phyloP scores from a whole-genome alignment of 2,888 invertebrate species.

The Eupithecia centaureata region DNA sequence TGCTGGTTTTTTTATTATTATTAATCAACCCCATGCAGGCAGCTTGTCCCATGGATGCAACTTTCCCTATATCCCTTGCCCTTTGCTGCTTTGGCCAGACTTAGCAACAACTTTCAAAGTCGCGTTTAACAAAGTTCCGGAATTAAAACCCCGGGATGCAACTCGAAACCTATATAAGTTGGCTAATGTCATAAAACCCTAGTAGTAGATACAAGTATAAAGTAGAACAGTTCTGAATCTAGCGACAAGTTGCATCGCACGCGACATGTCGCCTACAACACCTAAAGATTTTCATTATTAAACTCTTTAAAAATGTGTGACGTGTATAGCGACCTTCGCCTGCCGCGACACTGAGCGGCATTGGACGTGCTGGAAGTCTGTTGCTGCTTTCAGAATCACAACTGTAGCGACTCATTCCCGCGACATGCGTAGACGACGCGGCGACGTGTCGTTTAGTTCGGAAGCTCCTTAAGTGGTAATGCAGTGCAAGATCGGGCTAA shows the following conservation, averaged over 20 bases:
- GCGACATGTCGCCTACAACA: neutral
- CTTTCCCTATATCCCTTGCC: too few relatives aligned
- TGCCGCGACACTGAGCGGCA: too few relatives aligned
- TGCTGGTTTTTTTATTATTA: too few relatives aligned
- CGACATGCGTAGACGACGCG: neutral
- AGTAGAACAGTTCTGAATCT: neutral
- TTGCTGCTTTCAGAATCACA: neutral
- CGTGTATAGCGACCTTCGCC: too few relatives aligned
- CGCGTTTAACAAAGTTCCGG: neutral
- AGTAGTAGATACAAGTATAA: neutral
- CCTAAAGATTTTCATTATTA: neutral
- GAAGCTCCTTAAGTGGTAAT: conserved; percentile 19
- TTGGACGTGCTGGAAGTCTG: neutral
- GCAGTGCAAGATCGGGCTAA: conserved; percentile 64
- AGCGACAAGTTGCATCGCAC: neutral
- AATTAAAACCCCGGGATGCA: neutral
- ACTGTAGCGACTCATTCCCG: neutral
- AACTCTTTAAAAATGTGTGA: too few relatives aligned
- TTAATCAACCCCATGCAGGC: too few relatives aligned
- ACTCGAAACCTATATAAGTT: conserved; percentile 5
- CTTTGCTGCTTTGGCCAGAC: neutral
- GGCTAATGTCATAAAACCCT: conserved; percentile 37
- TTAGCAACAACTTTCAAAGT: neutral
- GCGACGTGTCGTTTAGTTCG: neutral
- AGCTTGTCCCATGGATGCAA: too few relatives aligned